Conservation (phyloP, 2,113 vertebrate genomes). For the Scalopus aquaticus region DNA sequence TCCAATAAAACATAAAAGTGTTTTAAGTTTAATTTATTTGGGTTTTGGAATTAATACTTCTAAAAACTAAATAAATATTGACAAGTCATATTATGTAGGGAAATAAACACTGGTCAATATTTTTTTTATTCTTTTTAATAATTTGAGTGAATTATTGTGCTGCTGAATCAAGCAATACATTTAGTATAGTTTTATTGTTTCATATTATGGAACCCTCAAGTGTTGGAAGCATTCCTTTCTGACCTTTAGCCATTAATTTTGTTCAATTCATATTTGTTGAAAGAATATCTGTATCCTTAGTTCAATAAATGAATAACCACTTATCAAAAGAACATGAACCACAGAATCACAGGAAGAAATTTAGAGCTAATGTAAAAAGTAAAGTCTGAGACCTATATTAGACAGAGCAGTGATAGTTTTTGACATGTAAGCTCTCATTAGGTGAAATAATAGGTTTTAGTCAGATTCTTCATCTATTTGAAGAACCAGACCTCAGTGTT, state of each 20-base stretch:
- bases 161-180: neutral
- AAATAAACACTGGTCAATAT: neutral
- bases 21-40: constrained; percentile 17
- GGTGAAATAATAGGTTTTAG: neutral
- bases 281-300: neutral
- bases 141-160: neutral
- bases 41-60: neutral
- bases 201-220: neutral
- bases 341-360: neutral
- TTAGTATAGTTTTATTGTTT: neutral
- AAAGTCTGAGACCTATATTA: neutral
- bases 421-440: neutral
- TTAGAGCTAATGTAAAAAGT: neutral
- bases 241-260: neutral
- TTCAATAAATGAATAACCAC: neutral
- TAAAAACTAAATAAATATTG: neutral
- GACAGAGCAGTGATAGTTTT: neutral
- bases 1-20: neutral
- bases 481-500: neutral
- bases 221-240: neutral
- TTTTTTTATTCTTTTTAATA: neutral
- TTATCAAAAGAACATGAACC: constrained; percentile 14
- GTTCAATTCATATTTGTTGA: neutral
- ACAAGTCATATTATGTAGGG: neutral
- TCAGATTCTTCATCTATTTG: neutral